phyloP scores from a whole-genome alignment of 2,113 vertebrate genomes.

The Otis tarda region DNA sequence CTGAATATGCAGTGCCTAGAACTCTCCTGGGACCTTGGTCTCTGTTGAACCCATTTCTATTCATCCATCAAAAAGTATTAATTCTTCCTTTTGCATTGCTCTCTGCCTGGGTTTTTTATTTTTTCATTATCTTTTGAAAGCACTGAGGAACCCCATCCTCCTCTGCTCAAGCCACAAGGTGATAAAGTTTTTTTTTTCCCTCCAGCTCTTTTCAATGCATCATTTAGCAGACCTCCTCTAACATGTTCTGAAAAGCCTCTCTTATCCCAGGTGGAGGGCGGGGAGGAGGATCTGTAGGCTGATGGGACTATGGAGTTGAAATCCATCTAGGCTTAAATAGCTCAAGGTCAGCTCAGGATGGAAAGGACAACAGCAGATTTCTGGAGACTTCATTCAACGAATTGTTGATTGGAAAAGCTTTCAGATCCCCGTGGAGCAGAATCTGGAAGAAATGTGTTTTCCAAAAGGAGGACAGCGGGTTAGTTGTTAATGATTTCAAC shows the following conservation, averaged over 20 bases:
- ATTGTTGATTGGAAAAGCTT: constrained; percentile 63
- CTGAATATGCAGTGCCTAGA: neutral
- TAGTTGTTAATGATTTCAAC: constrained; percentile 63
- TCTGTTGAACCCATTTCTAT: constrained; percentile 8
- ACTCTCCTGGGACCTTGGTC: neutral
- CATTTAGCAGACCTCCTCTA: constrained; percentile 63
- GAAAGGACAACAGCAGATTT: constrained; percentile 40
- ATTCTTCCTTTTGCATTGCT: constrained; percentile 10
- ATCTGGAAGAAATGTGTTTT: constrained; percentile 47
- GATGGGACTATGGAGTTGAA: neutral
- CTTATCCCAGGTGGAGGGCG: constrained; percentile 4
- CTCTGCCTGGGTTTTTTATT: neutral
- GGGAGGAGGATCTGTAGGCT: constrained; percentile 9
- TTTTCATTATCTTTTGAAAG: constrained; percentile 55
- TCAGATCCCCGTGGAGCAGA: constrained; percentile 34
- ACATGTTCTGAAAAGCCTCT: constrained; percentile 47
- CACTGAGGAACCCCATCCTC: constrained; percentile 4
- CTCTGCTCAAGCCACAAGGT: constrained; percentile 31
- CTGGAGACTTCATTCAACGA: constrained; percentile 39
- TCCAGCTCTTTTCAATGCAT: constrained; percentile 52
- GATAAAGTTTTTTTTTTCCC: constrained; percentile 54
- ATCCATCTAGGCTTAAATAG: constrained; percentile 59
- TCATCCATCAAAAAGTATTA: constrained; percentile 34
- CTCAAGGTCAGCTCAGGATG: constrained; percentile 53
- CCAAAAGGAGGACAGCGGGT: constrained; percentile 59